phyloP scores from a whole-genome alignment of 2,888 invertebrate genomes.

The Nephrotoma guestfalica region DNA sequence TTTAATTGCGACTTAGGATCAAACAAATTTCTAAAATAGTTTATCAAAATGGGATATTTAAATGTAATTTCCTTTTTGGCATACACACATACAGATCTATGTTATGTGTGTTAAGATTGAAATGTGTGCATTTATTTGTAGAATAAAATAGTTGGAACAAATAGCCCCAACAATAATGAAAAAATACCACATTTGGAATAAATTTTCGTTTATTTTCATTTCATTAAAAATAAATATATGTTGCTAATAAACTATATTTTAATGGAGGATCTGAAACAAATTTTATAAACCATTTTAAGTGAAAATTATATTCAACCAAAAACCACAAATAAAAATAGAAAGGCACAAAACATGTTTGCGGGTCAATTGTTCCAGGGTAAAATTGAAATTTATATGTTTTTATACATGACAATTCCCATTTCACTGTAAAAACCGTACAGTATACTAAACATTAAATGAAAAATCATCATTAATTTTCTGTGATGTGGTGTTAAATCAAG shows the following conservation, averaged over 20 bases:
- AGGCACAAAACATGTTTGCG: not conserved
- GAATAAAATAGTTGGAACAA: not conserved
- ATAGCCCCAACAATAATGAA: not conserved
- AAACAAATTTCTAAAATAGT: not conserved
- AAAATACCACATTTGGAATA: not conserved
- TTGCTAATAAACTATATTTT: not conserved
- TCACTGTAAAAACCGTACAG: not conserved
- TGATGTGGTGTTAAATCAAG: not conserved
- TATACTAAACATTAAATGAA: not conserved
- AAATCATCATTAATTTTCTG: not conserved
- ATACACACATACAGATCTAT: not conserved
- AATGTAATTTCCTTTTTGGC: not conserved
- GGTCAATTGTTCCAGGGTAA: not conserved
- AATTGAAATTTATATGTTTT: not conserved
- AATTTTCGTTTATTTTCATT: not conserved
- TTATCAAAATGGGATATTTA: not conserved
- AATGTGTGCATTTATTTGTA: not conserved
- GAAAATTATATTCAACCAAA: not conserved
- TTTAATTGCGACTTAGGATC: not conserved
- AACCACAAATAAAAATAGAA: not conserved
- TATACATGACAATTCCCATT: not conserved
- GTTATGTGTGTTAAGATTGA: not conserved
- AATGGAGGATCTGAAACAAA: not conserved
- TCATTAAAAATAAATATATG: not conserved
- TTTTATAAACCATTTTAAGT: not conserved